phyloP scores from a whole-genome alignment of 2,888 invertebrate species.

The Meloe dianella region DNA sequence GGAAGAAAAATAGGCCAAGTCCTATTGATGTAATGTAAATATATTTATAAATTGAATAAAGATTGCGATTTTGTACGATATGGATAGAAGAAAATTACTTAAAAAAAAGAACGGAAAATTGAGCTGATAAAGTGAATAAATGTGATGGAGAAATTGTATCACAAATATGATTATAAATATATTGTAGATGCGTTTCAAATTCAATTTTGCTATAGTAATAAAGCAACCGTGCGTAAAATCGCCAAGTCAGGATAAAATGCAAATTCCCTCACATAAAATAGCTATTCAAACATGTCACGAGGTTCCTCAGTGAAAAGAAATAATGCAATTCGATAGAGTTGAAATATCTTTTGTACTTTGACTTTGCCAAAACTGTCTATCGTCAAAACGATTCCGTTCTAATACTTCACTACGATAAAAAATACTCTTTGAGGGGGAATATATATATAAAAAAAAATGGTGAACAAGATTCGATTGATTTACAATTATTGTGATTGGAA shows the following conservation, averaged over 20 bases:
- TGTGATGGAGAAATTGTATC: neutral
- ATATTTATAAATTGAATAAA: conserved; percentile 30
- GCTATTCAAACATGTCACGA: conserved; percentile 34
- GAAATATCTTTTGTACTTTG: conserved; percentile 19
- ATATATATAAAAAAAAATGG: conserved; percentile 11
- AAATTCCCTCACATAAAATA: conserved; percentile 36
- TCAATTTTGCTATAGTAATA: conserved; percentile 29
- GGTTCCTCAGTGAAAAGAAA: conserved; percentile 29
- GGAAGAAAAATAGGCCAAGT: conserved; percentile 30
- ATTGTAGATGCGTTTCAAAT: conserved; percentile 24
- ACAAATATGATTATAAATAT: conserved; percentile 8
- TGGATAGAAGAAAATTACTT: neutral
- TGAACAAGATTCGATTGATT: conserved; percentile 9
- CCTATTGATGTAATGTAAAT: conserved; percentile 27
- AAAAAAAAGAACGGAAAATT: neutral
- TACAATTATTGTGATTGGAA: neutral
- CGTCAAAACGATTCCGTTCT: neutral
- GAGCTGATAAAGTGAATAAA: neutral
- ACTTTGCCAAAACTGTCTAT: conserved; percentile 14
- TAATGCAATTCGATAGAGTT: conserved; percentile 31
- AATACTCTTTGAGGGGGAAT: conserved; percentile 13
- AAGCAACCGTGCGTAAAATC: conserved; percentile 33
- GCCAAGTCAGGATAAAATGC: conserved; percentile 34
- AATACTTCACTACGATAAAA: conserved; percentile 15
- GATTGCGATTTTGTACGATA: neutral